Evolutionary conservation across 2,113 vertebrate species (phyloP).

Genomic region (Aplodontia rufa): DNA sequence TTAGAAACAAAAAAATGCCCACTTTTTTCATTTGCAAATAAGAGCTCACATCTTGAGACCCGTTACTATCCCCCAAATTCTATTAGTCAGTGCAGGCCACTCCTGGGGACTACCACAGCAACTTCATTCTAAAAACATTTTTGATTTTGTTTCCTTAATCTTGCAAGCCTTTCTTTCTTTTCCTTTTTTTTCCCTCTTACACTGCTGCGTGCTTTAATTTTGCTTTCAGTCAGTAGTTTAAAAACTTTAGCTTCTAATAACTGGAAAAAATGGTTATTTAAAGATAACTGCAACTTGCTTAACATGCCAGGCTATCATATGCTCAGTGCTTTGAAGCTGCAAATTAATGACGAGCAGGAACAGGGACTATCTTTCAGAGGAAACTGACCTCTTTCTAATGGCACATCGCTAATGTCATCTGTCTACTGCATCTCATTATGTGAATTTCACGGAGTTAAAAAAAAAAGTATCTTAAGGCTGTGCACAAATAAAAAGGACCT

Average conservation of each 20-base stretch:
- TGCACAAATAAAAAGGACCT: constrained; percentile 98
- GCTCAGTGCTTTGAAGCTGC: constrained; percentile 95
- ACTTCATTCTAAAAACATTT: constrained; percentile 86
- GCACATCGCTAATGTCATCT: constrained; percentile 96
- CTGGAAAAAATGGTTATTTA: constrained; percentile 92
- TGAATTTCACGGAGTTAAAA: constrained; percentile 93
- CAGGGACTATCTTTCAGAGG: constrained; percentile 94
- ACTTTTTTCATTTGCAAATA: constrained; percentile 57
- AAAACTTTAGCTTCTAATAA: constrained; percentile 93
- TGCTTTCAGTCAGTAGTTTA: constrained; percentile 89
- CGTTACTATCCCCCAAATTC: constrained; percentile 62
- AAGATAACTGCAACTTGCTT: constrained; percentile 97
- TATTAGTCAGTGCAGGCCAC: constrained; percentile 75
- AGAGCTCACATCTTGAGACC: constrained; percentile 58
- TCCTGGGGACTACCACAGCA: constrained; percentile 75
- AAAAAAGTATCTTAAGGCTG: constrained; percentile 96
- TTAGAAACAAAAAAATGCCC: constrained; percentile 60
- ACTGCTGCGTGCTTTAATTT: constrained; percentile 87
- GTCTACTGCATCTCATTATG: constrained; percentile 99
- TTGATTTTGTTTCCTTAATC: constrained; percentile 85
- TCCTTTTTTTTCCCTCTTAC: background rate
- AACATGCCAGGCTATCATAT: constrained; percentile 95
- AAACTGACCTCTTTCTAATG: constrained; percentile 99
- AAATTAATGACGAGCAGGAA: constrained; percentile 97
- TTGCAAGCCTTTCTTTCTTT: constrained; percentile 76